Conservation (phyloP, 2,113 vertebrate species). For the Leiothrix lutea region DNA sequence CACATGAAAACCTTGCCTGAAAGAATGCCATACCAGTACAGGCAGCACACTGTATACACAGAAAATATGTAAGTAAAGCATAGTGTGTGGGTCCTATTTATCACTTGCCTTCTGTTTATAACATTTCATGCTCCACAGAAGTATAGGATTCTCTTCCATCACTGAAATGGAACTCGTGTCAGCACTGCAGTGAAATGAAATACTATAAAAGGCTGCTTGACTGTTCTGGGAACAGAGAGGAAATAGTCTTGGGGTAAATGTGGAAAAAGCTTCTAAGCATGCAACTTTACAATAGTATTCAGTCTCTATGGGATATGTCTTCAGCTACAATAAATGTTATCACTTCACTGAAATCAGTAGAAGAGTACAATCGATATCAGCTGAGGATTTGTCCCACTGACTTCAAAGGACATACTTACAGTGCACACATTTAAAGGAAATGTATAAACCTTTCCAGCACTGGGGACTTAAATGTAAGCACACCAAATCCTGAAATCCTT, state of each 20-base stretch:
- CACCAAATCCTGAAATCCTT: background rate
- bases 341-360: background rate
- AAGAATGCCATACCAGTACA: background rate
- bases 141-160: constrained; percentile 1
- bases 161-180: constrained; percentile 18
- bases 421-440: background rate
- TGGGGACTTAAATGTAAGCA: background rate
- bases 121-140: background rate
- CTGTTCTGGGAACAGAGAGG: background rate
- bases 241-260: background rate
- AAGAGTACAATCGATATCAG: background rate
- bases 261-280: background rate
- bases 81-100: background rate
- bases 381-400: constrained; percentile 8
- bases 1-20: background rate
- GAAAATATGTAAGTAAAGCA: background rate
- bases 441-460: background rate
- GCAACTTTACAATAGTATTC: constrained; percentile 6
- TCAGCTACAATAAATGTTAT: constrained; percentile 16
- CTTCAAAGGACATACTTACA: background rate
- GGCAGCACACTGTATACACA: background rate
- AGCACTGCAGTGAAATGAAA: constrained; percentile 21
- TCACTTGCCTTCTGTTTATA: constrained; percentile 24
- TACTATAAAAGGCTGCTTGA: constrained; percentile 1
- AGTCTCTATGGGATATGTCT: background rate